Conservation (phyloP, 2,888 invertebrate species). For the Hydrotaea cyrtoneurina region DNA sequence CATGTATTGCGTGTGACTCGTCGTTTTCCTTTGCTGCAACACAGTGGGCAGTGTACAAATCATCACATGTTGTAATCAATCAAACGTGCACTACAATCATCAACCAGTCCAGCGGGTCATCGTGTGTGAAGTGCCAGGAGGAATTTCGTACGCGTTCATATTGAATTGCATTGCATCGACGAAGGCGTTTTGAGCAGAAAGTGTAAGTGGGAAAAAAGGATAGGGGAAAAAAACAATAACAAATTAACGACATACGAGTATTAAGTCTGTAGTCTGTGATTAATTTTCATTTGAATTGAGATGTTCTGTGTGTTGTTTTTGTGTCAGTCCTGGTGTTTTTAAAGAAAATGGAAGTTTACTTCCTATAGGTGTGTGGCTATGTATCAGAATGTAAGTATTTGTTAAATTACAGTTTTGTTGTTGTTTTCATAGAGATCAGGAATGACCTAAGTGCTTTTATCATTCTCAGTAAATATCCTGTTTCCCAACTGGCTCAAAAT, state of each 20-base stretch:
- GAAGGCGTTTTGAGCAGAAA: no score
- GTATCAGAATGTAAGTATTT: neutral
- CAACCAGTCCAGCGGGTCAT: neutral
- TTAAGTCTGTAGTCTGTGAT: slow-evolving; percentile 39
- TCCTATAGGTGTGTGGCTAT: neutral
- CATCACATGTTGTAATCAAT: slow-evolving; percentile 9
- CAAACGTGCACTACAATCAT: slow-evolving; percentile 16
- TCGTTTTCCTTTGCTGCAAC: slow-evolving; percentile 87
- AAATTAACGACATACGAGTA: slow-evolving; percentile 36
- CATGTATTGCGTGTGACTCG: slow-evolving; percentile 95
- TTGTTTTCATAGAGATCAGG: neutral
- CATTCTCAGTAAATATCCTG: neutral
- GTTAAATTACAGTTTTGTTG: neutral
- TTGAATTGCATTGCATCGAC: no score
- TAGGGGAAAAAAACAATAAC: slow-evolving; percentile 32
- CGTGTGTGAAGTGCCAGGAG: neutral
- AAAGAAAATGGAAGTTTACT: neutral
- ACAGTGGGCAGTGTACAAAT: neutral
- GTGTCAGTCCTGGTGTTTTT: neutral
- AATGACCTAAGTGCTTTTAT: neutral
- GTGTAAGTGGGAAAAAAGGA: slow-evolving; percentile 13
- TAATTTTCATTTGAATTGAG: slow-evolving; percentile 21
- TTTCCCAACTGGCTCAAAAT: no score
- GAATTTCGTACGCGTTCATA: no score
- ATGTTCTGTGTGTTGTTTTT: neutral